A percentile compares a stretch with the other conserved stretches of the same genome.
Evolutionary conservation across 2,888 invertebrate species (phyloP).

Genomic region (Silvanus unidentatus): DNA sequence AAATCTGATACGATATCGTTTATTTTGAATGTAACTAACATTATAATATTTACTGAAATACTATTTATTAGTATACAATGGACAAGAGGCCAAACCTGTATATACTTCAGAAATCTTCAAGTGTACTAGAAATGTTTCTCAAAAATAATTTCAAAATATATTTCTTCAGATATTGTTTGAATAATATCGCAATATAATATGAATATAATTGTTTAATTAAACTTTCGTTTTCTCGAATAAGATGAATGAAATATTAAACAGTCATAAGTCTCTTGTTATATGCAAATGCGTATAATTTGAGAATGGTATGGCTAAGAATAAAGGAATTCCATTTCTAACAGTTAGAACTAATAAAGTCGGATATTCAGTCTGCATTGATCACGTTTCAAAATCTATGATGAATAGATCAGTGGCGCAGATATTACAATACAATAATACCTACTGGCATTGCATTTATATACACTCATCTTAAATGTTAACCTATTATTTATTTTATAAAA

Average conservation of each 20-base stretch:
- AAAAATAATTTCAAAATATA: too few relatives aligned
- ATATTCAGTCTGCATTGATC: constrained; percentile 31
- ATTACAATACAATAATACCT: not conserved
- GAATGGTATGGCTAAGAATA: constrained; percentile 17
- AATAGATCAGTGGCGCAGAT: constrained; percentile 22
- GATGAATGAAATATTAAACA: not conserved
- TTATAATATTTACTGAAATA: too few relatives aligned
- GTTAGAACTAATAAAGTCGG: constrained; percentile 33
- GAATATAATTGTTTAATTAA: too few relatives aligned
- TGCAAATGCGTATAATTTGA: constrained; percentile 12
- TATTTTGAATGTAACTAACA: too few relatives aligned
- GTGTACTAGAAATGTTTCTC: too few relatives aligned
- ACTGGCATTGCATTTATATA: not conserved
- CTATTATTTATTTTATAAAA: not conserved
- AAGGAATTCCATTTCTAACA: constrained; percentile 23
- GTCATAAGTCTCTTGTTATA: constrained; percentile 13
- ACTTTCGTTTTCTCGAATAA: too few relatives aligned
- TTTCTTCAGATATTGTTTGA: too few relatives aligned
- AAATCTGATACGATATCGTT: too few relatives aligned
- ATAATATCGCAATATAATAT: too few relatives aligned
- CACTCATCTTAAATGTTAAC: constrained; percentile 1
- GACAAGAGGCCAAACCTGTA: too few relatives aligned
- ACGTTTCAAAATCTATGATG: constrained; percentile 24
- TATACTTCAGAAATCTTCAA: too few relatives aligned
- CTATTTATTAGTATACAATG: too few relatives aligned